Conservation (phyloP, 2,888 invertebrate species). For the Lasioglossum zephyrum region DNA sequence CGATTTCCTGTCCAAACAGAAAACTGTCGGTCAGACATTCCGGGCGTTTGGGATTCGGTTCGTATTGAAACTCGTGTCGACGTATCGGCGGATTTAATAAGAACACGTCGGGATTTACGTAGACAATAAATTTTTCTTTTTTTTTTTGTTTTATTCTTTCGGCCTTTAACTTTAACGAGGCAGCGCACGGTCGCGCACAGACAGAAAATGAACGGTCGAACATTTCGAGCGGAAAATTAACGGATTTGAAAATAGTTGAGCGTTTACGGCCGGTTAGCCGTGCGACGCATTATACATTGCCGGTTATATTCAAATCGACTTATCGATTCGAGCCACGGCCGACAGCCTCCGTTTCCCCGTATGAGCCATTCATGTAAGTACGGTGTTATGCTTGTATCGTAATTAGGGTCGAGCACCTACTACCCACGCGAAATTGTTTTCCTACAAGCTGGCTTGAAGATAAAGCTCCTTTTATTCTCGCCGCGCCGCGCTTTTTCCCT, state of each 20-base stretch:
- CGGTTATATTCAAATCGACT: slow-evolving; percentile 72
- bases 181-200: neutral
- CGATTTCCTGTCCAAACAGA: neutral
- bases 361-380: slow-evolving; percentile 69
- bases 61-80: neutral
- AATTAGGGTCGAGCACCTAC: slow-evolving; percentile 65
- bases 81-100: neutral
- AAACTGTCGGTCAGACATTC: neutral
- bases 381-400: slow-evolving; percentile 66
- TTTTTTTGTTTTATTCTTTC: neutral
- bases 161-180: slow-evolving; percentile 17
- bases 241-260: slow-evolving; percentile 59
- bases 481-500: slow-evolving; percentile 9
- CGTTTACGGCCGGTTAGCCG: slow-evolving; percentile 31
- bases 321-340: slow-evolving; percentile 74
- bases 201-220: slow-evolving; percentile 25
- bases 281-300: slow-evolving; percentile 36
- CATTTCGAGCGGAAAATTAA: slow-evolving; percentile 61
- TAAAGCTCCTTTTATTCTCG: slow-evolving; percentile 55
- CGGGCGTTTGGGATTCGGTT: neutral
- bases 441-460: slow-evolving; percentile 49
- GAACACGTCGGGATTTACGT: no score
- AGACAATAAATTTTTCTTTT: neutral
- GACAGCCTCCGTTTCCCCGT: slow-evolving; percentile 68
- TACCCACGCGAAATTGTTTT: slow-evolving; percentile 65